These are phyloP conservation scores for Pseudorhiza aurosa DNA, from an alignment of 30 jellyfish, hydroid and myxozoan species.

Conservation along the genomic window DNA sequence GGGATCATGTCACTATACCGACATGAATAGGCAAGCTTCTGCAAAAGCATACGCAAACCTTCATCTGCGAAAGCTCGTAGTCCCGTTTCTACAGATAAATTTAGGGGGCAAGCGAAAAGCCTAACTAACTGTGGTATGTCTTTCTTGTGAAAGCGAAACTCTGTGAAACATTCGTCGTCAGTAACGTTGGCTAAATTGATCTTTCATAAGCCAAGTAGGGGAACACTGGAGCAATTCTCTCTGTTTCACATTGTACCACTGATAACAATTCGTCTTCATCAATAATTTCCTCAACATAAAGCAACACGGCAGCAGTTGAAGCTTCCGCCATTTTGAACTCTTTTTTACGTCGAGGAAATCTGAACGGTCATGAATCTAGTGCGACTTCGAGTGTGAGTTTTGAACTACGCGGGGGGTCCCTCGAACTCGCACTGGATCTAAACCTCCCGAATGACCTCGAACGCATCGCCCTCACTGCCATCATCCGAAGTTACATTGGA, in stretches of 20 bases:
- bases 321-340: constrained; percentile 7
- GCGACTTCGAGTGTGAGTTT: no score
- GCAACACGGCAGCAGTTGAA: constrained; percentile 8
- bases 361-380: no score
- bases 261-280: constrained; percentile 30
- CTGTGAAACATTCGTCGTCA: constrained; percentile 41
- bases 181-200: constrained; percentile 14
- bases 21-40: constrained; percentile 67
- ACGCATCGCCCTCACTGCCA: no score
- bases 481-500: no score
- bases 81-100: constrained; percentile 33
- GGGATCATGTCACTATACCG: constrained; percentile 63
- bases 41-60: constrained; percentile 56
- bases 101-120: constrained; percentile 35
- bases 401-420: no score
- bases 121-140: constrained; percentile 16
- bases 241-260: background rate
- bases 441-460: no score
- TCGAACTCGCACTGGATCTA: no score
- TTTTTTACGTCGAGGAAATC: no score
- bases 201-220: constrained; percentile 41
- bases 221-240: constrained; percentile 37
- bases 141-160: constrained; percentile 41
- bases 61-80: constrained; percentile 53
- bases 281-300: constrained; percentile 12